Evolutionary conservation across 2,113 vertebrate species (phyloP).

Genomic region (Meriones unguiculatus): DNA sequence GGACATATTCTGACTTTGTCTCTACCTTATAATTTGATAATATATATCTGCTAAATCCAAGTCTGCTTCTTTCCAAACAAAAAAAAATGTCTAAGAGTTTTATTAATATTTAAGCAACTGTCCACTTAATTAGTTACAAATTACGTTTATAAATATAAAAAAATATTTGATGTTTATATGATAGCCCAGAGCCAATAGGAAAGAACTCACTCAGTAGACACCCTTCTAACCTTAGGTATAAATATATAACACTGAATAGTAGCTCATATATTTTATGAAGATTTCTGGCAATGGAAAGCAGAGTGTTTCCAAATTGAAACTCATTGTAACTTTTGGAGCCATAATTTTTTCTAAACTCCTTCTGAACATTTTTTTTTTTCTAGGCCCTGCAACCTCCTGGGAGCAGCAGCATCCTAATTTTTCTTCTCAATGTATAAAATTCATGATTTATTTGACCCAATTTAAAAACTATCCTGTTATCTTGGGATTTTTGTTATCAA

Average conservation of each 20-base stretch:
- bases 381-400: neutral
- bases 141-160: neutral
- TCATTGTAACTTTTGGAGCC: conserved; percentile 39
- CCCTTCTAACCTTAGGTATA: neutral
- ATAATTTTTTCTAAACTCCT: conserved; percentile 13
- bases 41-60: neutral
- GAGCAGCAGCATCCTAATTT: conserved; percentile 32
- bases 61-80: neutral
- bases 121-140: neutral
- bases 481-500: conserved; percentile 34
- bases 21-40: neutral
- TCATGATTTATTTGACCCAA: conserved; percentile 62
- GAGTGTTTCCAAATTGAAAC: conserved; percentile 1
- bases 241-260: neutral
- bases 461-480: conserved; percentile 30
- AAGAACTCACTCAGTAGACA: neutral
- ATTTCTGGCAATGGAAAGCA: neutral
- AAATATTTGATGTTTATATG: neutral
- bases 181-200: neutral
- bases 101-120: neutral
- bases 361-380: conserved; percentile 35
- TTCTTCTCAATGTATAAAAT: conserved; percentile 42
- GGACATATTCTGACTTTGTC: neutral
- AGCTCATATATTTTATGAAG: neutral
- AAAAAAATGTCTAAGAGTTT: neutral